These are phyloP conservation scores for Leptinotarsa rubiginosa DNA, from an alignment of 2,888 invertebrate species.

Conservation along the genomic window DNA sequence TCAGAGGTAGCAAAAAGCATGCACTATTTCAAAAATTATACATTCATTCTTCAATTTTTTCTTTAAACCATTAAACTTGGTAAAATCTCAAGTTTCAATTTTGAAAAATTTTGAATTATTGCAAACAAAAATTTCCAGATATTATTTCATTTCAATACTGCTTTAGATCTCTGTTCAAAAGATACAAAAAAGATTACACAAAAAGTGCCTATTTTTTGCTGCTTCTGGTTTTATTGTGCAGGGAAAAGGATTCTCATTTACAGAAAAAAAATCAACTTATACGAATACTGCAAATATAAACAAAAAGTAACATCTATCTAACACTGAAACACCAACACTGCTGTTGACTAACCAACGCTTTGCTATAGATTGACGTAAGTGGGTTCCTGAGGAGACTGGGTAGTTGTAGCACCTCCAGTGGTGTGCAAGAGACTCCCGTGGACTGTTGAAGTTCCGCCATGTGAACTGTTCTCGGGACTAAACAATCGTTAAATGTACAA, in stretches of 20 bases:
- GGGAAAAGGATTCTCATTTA: constrained; percentile 1
- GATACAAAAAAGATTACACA: neutral
- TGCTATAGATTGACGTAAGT: constrained; percentile 94
- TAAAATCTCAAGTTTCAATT: too few relatives aligned
- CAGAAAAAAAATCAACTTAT: constrained; percentile 24
- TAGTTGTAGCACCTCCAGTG: constrained; percentile 71
- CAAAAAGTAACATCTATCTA: constrained; percentile 48
- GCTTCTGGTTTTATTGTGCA: neutral
- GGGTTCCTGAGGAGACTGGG: constrained; percentile 84
- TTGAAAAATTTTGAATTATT: too few relatives aligned
- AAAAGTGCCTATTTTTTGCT: neutral
- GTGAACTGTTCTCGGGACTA: constrained; percentile 66
- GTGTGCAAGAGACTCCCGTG: constrained; percentile 65
- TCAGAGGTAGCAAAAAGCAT: too few relatives aligned
- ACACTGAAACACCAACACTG: constrained; percentile 63
- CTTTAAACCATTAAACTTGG: too few relatives aligned
- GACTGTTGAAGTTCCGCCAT: constrained; percentile 63
- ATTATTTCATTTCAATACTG: neutral
- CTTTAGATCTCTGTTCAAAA: too few relatives aligned
- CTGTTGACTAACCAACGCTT: constrained; percentile 68
- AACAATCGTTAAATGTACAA: constrained; percentile 67
- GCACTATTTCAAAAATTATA: too few relatives aligned
- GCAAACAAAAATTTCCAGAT: neutral
- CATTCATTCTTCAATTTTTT: too few relatives aligned
- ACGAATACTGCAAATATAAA: constrained; percentile 33